A percentile compares a stretch with the other conserved stretches of the same genome.
These are phyloP conservation scores for Canis aureus DNA, from an alignment of 2,113 vertebrate genomes.

Conservation along the genomic window DNA sequence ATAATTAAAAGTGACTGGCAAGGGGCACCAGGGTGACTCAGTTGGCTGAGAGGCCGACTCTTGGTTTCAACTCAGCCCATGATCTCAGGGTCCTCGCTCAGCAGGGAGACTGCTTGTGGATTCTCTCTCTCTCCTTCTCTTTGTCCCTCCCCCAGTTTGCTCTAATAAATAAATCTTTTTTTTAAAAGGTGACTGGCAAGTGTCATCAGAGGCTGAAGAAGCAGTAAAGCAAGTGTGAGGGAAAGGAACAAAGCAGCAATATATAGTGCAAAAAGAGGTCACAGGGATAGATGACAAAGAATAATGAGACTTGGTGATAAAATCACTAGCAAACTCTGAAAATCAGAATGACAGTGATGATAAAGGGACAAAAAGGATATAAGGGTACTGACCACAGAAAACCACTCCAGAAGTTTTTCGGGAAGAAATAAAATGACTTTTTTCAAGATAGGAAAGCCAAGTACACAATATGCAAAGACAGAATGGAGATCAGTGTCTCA, in stretches of 20 bases:
- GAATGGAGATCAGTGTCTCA: neutral
- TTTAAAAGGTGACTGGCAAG: neutral
- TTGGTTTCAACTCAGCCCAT: neutral
- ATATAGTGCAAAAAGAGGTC: neutral
- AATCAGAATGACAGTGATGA: neutral
- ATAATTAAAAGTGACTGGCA: neutral
- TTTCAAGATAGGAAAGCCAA: neutral
- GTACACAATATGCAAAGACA: neutral
- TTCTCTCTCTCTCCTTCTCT: neutral
- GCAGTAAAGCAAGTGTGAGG: neutral
- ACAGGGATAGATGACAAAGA: neutral
- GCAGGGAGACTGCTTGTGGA: neutral
- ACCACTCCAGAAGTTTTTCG: neutral
- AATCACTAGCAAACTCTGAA: neutral
- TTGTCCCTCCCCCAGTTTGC: neutral
- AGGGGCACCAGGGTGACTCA: neutral
- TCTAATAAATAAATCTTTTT: neutral
- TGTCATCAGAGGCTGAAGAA: neutral
- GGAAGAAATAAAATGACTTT: neutral
- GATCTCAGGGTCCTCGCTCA: neutral
- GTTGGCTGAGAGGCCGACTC: neutral
- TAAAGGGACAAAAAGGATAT: neutral
- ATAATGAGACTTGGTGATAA: neutral
- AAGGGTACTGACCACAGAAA: neutral
- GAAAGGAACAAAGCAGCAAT: neutral